Base-by-base conservation (phyloP, 2,797 vertebrate species). In the Liasis olivaceus region DNA sequence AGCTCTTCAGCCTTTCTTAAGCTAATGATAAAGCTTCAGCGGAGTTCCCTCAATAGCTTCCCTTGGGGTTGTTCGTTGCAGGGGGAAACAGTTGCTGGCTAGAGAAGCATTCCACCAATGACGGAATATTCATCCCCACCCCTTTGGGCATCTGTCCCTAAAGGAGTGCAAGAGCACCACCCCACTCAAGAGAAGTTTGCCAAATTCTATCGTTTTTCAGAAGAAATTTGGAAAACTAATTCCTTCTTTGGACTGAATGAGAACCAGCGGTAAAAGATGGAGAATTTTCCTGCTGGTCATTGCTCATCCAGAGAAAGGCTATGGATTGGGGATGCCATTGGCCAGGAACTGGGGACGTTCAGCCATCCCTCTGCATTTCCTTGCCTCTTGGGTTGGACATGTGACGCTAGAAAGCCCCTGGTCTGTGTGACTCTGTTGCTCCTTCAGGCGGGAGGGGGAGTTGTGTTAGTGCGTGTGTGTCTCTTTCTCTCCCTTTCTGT, bases 401-500 rank as follows among this genome's bases (percentile, higher is more conserved):
- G 36, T 12, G 72, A 42, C 36, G 20, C 20, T 77, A 47, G 36
- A 20, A 22, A 42, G 36, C 15, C 66, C 51, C n/a, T 72, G 66
- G 5, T 17, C 66, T 36, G 20, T 42, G 17, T 7, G 51, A 54
- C 51, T 56, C 4, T 36, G 36, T 51, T 12, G 51, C 47, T 22
- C 66, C 28, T 58, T 24, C 17, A 22, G 26, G 28, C 26, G 51
- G 62, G 26, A 22, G 88, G 54, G n/a, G 15, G 28, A 59, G 85
- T 17, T 58, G n/a, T 26, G 31, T 62, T 62, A 13, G 3, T 36
- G 47, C 47, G 3, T 56, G 60, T 15, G 22, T 31, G 5, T 28
- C 1, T 31, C 96, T 93, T 92, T 96, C 72, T 24, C 72, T 24
- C 72, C 36, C 22, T 81, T 5, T 95, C 92, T 36, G 56, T 60